These are phyloP conservation scores for Drosophila neocordata DNA, from an alignment of 1,140 invertebrate genomes.

Conservation along the genomic window DNA sequence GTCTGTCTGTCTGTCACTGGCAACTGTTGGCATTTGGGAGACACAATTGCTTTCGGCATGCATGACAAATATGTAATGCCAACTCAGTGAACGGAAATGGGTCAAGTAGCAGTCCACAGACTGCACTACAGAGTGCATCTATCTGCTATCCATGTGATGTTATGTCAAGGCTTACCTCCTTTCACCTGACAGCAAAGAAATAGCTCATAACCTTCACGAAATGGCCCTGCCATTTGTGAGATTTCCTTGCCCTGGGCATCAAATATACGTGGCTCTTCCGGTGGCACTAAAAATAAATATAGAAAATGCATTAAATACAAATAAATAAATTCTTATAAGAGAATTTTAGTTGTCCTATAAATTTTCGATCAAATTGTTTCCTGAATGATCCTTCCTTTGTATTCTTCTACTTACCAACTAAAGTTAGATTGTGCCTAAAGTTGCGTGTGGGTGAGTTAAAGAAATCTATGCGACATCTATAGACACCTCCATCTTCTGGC, in stretches of 20 bases:
- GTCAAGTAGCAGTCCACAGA: conserved; percentile 26
- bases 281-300: conserved; percentile 86
- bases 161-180: conserved; percentile 87
- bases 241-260: conserved; percentile 91
- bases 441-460: conserved; percentile 93
- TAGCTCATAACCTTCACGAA: conserved; percentile 91
- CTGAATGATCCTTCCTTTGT: not conserved
- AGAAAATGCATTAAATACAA: not conserved
- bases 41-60: not conserved
- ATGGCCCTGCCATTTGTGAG: conserved; percentile 89
- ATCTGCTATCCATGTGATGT: too few species aligned
- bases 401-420: conserved; percentile 88
- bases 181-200: conserved; percentile 91
- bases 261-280: conserved; percentile 90
- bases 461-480: conserved; percentile 93
- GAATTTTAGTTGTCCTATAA: too few species aligned
- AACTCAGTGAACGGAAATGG: conserved; percentile 16
- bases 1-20: not conserved
- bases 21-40: not conserved
- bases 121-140: not conserved
- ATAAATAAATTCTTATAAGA: not conserved
- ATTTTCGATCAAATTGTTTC: too few species aligned
- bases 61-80: too few species aligned
- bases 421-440: conserved; percentile 91
- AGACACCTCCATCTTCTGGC: conserved; percentile 89